Conservation (phyloP, 53 echinoderm and acorn worm species). For the Holothuria scabra region DNA sequence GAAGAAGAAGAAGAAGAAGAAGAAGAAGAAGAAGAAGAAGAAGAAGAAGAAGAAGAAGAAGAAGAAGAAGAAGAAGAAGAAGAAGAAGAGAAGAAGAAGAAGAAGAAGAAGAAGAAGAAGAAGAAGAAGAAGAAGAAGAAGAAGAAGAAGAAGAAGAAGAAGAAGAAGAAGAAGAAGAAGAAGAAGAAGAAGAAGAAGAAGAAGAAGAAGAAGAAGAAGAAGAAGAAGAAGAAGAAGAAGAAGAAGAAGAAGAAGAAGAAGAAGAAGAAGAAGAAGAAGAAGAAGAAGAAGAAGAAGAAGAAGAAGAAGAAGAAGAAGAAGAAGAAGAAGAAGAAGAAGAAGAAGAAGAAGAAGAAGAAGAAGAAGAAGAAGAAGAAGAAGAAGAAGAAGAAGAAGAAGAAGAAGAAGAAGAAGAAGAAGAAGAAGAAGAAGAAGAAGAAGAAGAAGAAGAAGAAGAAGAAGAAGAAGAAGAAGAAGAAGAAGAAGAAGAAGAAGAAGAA, state of each 20-base stretch:
- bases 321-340: not conserved
- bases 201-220: not conserved
- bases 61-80: constrained; percentile 12
- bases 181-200: not conserved
- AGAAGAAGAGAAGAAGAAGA: not conserved
- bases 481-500: not conserved
- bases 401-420: not conserved
- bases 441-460: not conserved
- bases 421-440: not conserved
- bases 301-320: not conserved
- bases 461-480: not conserved
- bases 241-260: not conserved
- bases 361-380: not conserved
- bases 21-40: not conserved
- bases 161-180: not conserved
- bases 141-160: constrained; percentile 8
- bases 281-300: constrained; percentile 8
- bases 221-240: not conserved
- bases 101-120: constrained; percentile 12
- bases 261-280: constrained; percentile 12
- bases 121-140: constrained; percentile 12
- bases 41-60: constrained; percentile 12
- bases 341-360: not conserved
- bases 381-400: not conserved
- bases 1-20: not conserved